Percentiles rank a stretch among this genome's conserved stretches.
phyloP scores from a whole-genome alignment of 2,888 invertebrate genomes.

The Leptinotarsa juncta region DNA sequence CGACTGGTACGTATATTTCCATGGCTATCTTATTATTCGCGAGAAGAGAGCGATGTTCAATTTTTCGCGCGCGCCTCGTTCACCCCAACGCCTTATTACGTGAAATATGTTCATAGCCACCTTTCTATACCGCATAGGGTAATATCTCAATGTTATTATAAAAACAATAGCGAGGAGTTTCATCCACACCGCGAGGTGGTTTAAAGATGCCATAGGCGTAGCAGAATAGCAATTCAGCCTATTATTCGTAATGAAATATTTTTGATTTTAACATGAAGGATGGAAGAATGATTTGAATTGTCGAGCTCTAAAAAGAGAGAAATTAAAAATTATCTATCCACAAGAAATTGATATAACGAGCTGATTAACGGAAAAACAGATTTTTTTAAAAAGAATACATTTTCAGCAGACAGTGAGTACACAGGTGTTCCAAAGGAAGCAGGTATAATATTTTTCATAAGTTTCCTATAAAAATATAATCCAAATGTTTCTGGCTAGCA shows the following conservation, averaged over 20 bases:
- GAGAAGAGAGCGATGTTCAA: slow-evolving; percentile 56
- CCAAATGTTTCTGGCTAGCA: too few relatives aligned
- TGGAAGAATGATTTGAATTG: too few relatives aligned
- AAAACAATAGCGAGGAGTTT: slow-evolving; percentile 61
- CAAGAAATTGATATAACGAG: too few relatives aligned
- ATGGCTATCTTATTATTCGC: slow-evolving; percentile 59
- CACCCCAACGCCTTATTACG: slow-evolving; percentile 61
- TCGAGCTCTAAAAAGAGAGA: too few relatives aligned
- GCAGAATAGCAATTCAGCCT: neutral
- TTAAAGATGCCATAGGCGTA: slow-evolving; percentile 53
- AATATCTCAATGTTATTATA: slow-evolving; percentile 66
- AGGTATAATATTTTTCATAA: too few relatives aligned
- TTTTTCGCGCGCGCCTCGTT: slow-evolving; percentile 52
- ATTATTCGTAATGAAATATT: neutral
- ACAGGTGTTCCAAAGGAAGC: too few relatives aligned
- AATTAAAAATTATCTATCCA: too few relatives aligned
- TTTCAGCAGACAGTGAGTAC: too few relatives aligned
- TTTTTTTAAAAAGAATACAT: too few relatives aligned
- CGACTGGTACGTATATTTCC: slow-evolving; percentile 53
- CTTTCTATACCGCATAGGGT: slow-evolving; percentile 64
- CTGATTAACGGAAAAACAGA: too few relatives aligned
- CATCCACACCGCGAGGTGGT: slow-evolving; percentile 46
- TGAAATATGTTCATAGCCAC: slow-evolving; percentile 65
- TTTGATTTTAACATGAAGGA: neutral
- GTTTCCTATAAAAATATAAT: too few relatives aligned